A percentile compares a stretch with the other conserved stretches of the same genome.
These are phyloP conservation scores for Drosophila paulistorum DNA, from an alignment of 1,140 invertebrate species.

Conservation along the genomic window DNA sequence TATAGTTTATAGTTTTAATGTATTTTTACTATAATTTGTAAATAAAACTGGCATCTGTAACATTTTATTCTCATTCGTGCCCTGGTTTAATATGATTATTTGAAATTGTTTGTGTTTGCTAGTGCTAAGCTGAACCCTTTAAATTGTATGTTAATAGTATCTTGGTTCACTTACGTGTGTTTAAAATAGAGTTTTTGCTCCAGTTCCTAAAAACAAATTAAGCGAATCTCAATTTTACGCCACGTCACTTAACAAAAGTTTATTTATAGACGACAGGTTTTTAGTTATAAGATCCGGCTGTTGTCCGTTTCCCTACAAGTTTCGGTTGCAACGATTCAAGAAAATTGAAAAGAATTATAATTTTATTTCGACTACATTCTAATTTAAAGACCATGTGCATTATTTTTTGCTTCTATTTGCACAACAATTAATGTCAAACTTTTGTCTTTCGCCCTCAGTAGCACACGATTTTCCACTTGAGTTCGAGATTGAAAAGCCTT, in stretches of 20 bases:
- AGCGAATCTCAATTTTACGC: not conserved
- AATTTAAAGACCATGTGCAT: not conserved
- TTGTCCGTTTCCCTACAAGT: not conserved
- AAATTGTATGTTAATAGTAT: too few species aligned
- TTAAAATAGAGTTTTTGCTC: not conserved
- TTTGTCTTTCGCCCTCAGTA: not conserved
- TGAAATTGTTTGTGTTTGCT: too few species aligned
- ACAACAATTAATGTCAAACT: not conserved
- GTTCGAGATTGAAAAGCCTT: not conserved
- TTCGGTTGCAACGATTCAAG: not conserved
- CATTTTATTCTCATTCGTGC: too few species aligned
- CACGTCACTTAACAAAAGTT: not conserved
- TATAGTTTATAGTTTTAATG: not conserved
- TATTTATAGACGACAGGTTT: not conserved
- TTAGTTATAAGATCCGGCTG: not conserved
- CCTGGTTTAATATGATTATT: too few species aligned
- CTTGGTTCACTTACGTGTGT: not conserved
- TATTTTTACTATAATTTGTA: too few species aligned
- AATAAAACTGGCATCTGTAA: too few species aligned
- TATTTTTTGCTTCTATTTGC: not conserved
- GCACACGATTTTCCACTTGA: conserved; percentile 5
- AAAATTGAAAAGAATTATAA: too few species aligned
- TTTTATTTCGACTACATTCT: too few species aligned
- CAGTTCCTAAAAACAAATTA: not conserved
- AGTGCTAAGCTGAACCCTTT: too few species aligned